These are phyloP conservation scores for Macrosiphum euphorbiae DNA, from an alignment of 2,888 invertebrate genomes.

Conservation along the genomic window DNA sequence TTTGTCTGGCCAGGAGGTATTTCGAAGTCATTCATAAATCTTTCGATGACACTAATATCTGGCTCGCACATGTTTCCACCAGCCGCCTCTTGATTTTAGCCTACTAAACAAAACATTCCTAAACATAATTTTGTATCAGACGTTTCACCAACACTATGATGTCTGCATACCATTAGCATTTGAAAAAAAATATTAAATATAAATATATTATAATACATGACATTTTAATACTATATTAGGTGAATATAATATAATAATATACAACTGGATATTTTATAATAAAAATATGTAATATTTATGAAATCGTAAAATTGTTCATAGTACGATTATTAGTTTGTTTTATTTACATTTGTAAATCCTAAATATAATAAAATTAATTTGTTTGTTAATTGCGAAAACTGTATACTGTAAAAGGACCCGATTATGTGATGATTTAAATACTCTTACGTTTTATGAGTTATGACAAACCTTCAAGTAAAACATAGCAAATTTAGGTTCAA, in stretches of 20 bases:
- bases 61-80: constrained; percentile 62
- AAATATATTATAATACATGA: neutral
- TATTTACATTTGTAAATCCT: no score
- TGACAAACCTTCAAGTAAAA: no score
- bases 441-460: no score
- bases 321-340: no score
- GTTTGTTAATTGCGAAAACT: no score
- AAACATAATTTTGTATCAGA: constrained; percentile 35
- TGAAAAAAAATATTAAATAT: neutral
- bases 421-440: no score
- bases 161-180: constrained; percentile 9
- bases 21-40: constrained; percentile 60
- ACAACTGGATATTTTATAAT: no score
- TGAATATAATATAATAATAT: neutral
- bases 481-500: no score
- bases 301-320: no score
- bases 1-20: constrained; percentile 57
- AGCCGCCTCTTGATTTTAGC: constrained; percentile 47
- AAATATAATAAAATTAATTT: no score
- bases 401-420: no score
- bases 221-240: neutral
- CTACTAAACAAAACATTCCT: constrained; percentile 51
- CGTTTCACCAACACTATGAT: constrained; percentile 3
- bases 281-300: no score
- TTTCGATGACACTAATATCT: constrained; percentile 60